Base-by-base conservation (phyloP, 2,113 vertebrate genomes). In the Ascaphus truei region DNA sequence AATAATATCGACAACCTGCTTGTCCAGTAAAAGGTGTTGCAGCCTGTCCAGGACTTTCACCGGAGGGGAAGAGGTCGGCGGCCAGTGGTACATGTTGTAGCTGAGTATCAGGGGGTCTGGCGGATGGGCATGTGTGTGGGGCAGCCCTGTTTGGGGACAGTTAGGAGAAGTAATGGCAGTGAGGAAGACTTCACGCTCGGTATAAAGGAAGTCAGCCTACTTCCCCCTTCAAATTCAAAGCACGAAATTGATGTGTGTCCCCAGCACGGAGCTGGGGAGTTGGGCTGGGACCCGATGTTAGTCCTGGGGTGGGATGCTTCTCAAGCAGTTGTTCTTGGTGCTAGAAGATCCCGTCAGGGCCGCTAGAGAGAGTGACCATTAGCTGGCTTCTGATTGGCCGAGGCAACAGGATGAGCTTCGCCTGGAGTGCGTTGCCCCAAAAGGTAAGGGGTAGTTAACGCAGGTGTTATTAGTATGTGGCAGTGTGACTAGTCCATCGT, bases 181-280 rank as follows among this genome's bases (percentile, higher is more conserved):
- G 55, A 69, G 66, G n/a, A 69, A 69, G 56, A 60, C 29, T 15
- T 20, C 23, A 47, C 18, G 20, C 43, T 30, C 41, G 39, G 9
- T 51, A 51, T 60, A 60, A 59, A 37, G 45, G 56, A 69, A 69
- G 43, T 69, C 53, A 11, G 5, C 33, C 39, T 43, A 68, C 66
- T 69, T 69, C 66, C 66, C 64, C 56, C 31, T 69, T 69, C 34
- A 29, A 69, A 60, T 67, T 30, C 52, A 56, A 56, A 43, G 9
- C 31, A 25, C 59, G 34, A 9, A 18, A 48, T 48, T 59, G 20
- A 30, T 12, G 18, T 23, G 45, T 30, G 23, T 60, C 56, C 33
- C 56, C 23, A 34, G 58, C 45, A 69, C 39, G 66, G 26, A 60
- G 45, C 55, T 37, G 55, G 41, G 18, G 41, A 37, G 31, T 31